Conservation (phyloP, 1,140 invertebrate species). For the Sycophila sp. region DNA sequence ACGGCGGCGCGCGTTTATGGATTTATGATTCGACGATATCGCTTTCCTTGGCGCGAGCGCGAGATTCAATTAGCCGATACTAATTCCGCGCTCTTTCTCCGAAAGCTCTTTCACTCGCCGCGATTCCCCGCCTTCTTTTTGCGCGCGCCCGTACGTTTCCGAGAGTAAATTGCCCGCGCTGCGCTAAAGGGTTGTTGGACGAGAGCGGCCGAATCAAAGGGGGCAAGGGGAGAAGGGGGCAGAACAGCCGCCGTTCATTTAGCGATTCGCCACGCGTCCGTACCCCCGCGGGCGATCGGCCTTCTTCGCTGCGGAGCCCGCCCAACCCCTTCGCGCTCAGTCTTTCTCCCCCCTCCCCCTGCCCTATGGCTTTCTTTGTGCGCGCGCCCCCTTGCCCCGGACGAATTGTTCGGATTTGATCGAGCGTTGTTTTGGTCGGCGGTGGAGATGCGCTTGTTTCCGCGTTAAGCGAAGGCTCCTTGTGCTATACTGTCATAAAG, state of each 20-base stretch:
- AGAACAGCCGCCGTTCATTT: constrained; percentile 29
- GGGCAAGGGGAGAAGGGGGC: neutral
- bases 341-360: neutral
- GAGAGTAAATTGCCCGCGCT: constrained; percentile 12
- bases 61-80: constrained; percentile 36
- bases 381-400: neutral
- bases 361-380: neutral
- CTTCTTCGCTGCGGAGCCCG: neutral
- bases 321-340: too few species aligned
- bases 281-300: constrained; percentile 24
- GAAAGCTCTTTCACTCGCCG: neutral
- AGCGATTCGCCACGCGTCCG: constrained; percentile 38
- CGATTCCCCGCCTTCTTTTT: neutral
- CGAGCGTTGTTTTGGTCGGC: neutral
- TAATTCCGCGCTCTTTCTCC: neutral
- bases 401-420: neutral
- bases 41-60: neutral
- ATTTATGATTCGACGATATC: constrained; percentile 37
- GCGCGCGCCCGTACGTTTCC: neutral
- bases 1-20: constrained; percentile 3
- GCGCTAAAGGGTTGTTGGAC: neutral
- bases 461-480: too few species aligned
- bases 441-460: neutral
- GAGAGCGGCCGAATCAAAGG: neutral
- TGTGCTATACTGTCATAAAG: too few species aligned